Base-by-base conservation (phyloP, 2,113 vertebrate species). In the Ahaetulla prasina region DNA sequence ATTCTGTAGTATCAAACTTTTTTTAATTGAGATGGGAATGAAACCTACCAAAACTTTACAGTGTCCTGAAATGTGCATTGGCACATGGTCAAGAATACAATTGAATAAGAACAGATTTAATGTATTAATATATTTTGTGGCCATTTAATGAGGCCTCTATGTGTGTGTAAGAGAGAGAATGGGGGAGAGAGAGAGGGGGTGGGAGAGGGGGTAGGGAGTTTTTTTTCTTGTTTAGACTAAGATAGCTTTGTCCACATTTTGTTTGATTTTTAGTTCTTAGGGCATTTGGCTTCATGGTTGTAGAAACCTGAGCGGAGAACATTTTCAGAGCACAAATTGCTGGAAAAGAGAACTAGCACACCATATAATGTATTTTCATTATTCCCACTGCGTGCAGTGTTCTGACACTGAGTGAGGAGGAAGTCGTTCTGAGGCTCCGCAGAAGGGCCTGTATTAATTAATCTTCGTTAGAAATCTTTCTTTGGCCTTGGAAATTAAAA, bases 401-500 rank as follows among this genome's bases (percentile, higher is more conserved):
- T 96, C 95, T 96, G 96, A 94, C 93, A 95, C 92, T 94, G 92
- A 94, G 68, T 94, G 93, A 96, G 94, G 96, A 96, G 74, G 94
- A 97, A 96, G 94, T 94, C 94, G 88, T 93, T 93, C 88, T 90
- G 93, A 39, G 91, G 93, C 94, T 97, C 97, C 94, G 84, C 95
- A 91, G 92, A 96, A 96, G 95, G 91, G 93, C 93, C 96, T 96
- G 95, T 95, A 97, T 96, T 97, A 96, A 97, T 97, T 97, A 98
- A 97, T 98, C 97, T 98, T 97, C 95, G 96, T 97, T 97, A 97
- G 91, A 93, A 96, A 93, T 93, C 54, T 96, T 97, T 95, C 95
- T 93, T 90, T 93, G 86, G 94, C 94, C 95, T 96, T 96, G 89
- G 94, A 96, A 97, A 97, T 97, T 96, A 96, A 97, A 97, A 97